These are phyloP conservation scores for Leptinotarsa peninsularis DNA, from an alignment of 2,888 invertebrate species.

Conservation along the genomic window DNA sequence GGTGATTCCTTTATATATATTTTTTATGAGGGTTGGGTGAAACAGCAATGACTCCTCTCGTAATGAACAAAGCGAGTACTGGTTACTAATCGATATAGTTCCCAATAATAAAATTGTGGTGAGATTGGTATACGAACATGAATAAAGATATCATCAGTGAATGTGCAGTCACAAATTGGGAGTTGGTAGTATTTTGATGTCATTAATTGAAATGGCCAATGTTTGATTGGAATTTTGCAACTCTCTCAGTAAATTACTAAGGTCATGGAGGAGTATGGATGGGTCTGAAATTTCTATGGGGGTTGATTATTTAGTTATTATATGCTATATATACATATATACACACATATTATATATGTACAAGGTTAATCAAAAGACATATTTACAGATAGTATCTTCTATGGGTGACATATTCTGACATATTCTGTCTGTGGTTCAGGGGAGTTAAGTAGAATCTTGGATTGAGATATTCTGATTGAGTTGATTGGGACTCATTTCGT, in stretches of 20 bases:
- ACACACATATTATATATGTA: neutral
- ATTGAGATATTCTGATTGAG: neutral
- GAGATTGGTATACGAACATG: constrained; percentile 38
- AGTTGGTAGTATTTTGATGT: constrained; percentile 38
- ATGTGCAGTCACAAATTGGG: constrained; percentile 42
- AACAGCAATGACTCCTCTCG: no score
- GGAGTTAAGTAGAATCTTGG: neutral
- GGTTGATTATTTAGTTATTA: neutral
- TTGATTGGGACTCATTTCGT: neutral
- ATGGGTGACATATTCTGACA: neutral
- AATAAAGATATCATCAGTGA: constrained; percentile 30
- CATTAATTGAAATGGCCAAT: constrained; percentile 34
- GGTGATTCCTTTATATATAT: no score
- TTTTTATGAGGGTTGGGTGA: no score
- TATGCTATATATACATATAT: neutral
- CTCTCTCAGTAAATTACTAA: neutral
- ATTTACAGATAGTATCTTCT: no score
- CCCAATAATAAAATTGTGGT: constrained; percentile 28
- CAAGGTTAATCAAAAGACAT: no score
- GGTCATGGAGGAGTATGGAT: neutral
- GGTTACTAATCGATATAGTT: constrained; percentile 39
- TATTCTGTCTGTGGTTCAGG: neutral
- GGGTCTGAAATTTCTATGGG: constrained; percentile 8
- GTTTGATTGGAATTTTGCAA: constrained; percentile 23
- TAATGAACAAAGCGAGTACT: neutral